A percentile compares a stretch with the other conserved stretches of the same genome.
Conservation (phyloP, 1,140 invertebrate genomes). For the Atopsyche davidsoni region DNA sequence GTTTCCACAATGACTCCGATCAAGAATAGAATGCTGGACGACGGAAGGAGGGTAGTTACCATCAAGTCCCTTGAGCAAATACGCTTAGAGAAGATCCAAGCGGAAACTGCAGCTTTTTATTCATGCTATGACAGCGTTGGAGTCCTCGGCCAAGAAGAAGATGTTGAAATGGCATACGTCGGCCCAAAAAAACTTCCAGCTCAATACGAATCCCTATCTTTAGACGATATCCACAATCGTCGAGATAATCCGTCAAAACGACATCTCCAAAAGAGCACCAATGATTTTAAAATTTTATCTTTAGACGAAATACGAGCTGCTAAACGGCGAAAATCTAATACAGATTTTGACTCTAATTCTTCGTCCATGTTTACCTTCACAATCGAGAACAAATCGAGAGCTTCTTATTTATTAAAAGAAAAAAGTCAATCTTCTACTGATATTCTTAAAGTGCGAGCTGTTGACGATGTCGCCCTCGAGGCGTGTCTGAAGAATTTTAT, state of each 20-base stretch:
- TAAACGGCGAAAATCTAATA: constrained; percentile 10
- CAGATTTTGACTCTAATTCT: neutral
- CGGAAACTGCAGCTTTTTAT: constrained; percentile 25
- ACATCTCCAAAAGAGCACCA: neutral
- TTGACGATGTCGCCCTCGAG: constrained; percentile 22
- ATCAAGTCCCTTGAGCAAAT: constrained; percentile 26
- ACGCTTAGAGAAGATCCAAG: constrained; percentile 25
- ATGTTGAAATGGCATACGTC: neutral
- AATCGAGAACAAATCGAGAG: too few species aligned
- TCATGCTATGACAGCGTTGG: constrained; percentile 16
- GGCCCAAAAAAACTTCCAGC: constrained; percentile 9
- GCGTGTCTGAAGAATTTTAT: constrained; percentile 20
- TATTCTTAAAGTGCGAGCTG: constrained; percentile 4
- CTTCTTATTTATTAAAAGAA: neutral
- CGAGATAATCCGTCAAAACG: constrained; percentile 14
- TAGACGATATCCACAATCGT: constrained; percentile 20
- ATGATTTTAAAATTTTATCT: constrained; percentile 26
- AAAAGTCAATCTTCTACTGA: constrained; percentile 1
- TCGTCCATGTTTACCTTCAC: too few species aligned
- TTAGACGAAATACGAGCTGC: constrained; percentile 21
- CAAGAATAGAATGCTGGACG: constrained; percentile 25
- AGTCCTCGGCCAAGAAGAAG: too few species aligned
- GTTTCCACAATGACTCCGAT: constrained; percentile 22
- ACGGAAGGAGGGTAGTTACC: constrained; percentile 16
- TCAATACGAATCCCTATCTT: constrained; percentile 21